Evolutionary conservation across 2,888 invertebrate genomes (phyloP), one percentile per base, ranked within the genome.

Genomic region (Tethea ocularis): DNA sequence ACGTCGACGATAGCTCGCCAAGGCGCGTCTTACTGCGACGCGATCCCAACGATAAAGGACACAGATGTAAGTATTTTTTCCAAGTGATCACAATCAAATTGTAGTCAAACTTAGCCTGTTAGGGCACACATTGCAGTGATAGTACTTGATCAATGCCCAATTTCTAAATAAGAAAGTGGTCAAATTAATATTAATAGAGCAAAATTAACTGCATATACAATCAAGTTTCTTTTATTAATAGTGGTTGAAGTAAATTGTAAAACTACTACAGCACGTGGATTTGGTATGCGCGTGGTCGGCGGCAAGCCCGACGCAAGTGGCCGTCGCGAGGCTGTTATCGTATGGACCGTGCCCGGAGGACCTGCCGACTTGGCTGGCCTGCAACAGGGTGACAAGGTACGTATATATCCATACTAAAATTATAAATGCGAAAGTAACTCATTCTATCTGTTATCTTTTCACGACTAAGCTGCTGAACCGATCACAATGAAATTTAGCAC

Each of bases 281-380:
- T 98, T 81, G 98, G 98, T 36, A 97, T 99, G 97, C 95, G 98
- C 66, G 97, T 98, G 26, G 98, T 98, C 53, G 98, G 98, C 20
- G 98, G 98, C 29, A 98, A 98, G 87, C 96, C 96, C 33, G 97
- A 96, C 61, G 94, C 95, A 33, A 97, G 97, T 86, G 98, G 98
- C 6, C 95, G 96, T 41, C 95, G 98, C 67, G 97, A 97, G 86
- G 98, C 98, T 54, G 97, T 97, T 84, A 97, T 98, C 80, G 97
- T 98, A 61, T 98, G 97, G 96, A 98, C 98, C 4, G 97, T 97
- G 66, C 97, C 97, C 13, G 97, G 97, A 52, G 98, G 98, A 33
- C 97, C 98, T 26, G 98, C 98, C 0, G 97, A 98, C 86, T 96
- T 97, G 81, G 97, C 96, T 56, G 97, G 97, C 57, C 94, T 98